Evolutionary conservation across 2,113 vertebrate genomes (phyloP), one percentile per base, ranked within the genome.

Genomic region (Parus major): DNA sequence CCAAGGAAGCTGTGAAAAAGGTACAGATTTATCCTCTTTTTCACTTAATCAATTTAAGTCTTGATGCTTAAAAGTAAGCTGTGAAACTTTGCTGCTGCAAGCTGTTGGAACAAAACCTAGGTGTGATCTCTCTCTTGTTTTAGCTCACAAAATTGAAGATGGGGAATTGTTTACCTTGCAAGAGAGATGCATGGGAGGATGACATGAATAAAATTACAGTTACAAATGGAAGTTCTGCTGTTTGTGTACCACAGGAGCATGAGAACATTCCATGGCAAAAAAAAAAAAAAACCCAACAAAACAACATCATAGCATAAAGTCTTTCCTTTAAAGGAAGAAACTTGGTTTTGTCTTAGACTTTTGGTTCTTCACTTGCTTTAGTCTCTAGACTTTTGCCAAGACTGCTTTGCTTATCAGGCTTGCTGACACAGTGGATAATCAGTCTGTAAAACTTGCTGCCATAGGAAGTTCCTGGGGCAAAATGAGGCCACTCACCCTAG

Each of bases 41-140:
- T 82, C 66, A 65, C 69, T 59, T 93, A 89, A 86, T 84, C 65
- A 49, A 9, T 87, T 39, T 47, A 65, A 85, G 35, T 66, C 53
- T 27, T 55, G 64, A 57, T 91, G n/a, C 52, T 89, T 87, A 77
- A 71, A 77, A 92, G 68, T 63, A 90, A 88, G 35, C 39, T 69
- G 68, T 68, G 81, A 91, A 70, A 52, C 64, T 96, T 91, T 77
- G 69, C 52, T 71, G 47, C 76, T 85, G 33, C 56, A 88, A 90
- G 69, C 52, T 75, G 39, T 68, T 94, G 73, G 71, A 92, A 88
- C 82, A 83, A 92, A 95, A 86, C 53, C 71, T 79, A 87, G 64
- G 55, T 83, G 80, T 35, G 53, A 33, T 72, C 35, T 55, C 47
- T 66, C 35, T 82, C 66, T 71, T 50, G 15, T 72, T 94, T 78